These are phyloP conservation scores for Oreochromis spilurus DNA, from an alignment of 2,113 vertebrate genomes.

Conservation along the genomic window DNA sequence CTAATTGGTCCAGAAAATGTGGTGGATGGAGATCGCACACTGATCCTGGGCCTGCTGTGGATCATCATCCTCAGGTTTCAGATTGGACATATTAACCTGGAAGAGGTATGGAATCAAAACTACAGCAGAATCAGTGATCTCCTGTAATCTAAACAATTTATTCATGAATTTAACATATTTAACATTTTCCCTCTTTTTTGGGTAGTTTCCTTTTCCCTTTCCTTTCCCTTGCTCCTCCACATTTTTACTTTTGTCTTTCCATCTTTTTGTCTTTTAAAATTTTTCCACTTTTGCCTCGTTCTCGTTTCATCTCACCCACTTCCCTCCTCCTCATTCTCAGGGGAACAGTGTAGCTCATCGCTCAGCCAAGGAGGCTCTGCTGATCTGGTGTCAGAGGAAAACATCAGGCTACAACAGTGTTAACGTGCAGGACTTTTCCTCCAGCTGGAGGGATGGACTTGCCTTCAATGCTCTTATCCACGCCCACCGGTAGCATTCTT, in stretches of 20 bases:
- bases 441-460: slow-evolving; percentile 86
- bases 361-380: slow-evolving; percentile 85
- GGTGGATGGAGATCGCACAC: slow-evolving; percentile 85
- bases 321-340: slow-evolving; percentile 11
- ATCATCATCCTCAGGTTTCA: slow-evolving; percentile 92
- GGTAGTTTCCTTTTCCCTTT: fast-evolving
- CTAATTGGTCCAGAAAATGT: slow-evolving; percentile 92
- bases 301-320: background rate
- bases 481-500: slow-evolving; percentile 76
- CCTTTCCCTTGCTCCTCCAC: background rate
- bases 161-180: background rate
- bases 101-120: slow-evolving; percentile 72
- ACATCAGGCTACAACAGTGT: slow-evolving; percentile 80
- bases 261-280: background rate
- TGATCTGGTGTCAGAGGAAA: slow-evolving; percentile 90
- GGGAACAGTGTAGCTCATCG: slow-evolving; percentile 72
- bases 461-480: slow-evolving; percentile 89
- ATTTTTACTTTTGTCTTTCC: background rate
- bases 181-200: background rate
- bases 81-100: slow-evolving; percentile 82
- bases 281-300: background rate
- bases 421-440: slow-evolving; percentile 82
- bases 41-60: slow-evolving; percentile 90
- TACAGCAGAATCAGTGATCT: background rate
- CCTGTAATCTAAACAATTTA: background rate